A percentile compares a stretch with the other conserved stretches of the same genome.
These are phyloP conservation scores for Falco columbarius DNA, from an alignment of 2,797 vertebrate genomes.

Conservation along the genomic window DNA sequence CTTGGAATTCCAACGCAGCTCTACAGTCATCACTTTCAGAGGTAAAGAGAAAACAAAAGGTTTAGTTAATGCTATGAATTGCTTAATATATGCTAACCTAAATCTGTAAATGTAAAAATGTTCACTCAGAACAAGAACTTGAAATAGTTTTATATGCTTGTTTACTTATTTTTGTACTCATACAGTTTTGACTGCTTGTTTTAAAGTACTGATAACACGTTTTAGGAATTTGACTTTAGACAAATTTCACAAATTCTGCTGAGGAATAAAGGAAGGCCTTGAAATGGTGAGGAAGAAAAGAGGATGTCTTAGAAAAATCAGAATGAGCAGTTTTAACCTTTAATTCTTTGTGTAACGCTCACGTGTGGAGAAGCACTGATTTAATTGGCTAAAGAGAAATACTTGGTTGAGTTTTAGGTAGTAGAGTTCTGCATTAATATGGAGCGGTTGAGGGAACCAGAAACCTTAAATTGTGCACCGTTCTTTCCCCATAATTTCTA, in stretches of 20 bases:
- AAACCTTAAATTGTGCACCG: background rate
- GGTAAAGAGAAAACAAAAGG: constrained; percentile 73
- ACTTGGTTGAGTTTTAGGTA: background rate
- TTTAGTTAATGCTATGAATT: background rate
- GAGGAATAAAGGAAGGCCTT: background rate
- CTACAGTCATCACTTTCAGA: constrained; percentile 96
- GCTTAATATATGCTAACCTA: fast-evolving
- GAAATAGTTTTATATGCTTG: background rate
- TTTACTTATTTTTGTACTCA: fast-evolving
- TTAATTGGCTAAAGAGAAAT: background rate
- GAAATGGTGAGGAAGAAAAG: background rate
- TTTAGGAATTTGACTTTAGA: background rate
- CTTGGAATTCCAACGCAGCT: constrained; percentile 95
- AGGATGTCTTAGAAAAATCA: background rate
- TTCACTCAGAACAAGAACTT: background rate
- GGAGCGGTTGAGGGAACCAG: background rate
- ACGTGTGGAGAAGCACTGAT: fast-evolving
- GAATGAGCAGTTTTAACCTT: background rate
- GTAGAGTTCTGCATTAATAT: background rate
- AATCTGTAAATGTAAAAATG: background rate
- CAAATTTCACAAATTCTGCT: background rate
- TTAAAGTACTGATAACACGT: fast-evolving
- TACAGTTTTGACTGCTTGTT: background rate
- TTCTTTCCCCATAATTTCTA: background rate
- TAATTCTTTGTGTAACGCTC: fast-evolving